Base-by-base conservation (phyloP, 2,113 vertebrate species). In the Dissostichus mawsoni region DNA sequence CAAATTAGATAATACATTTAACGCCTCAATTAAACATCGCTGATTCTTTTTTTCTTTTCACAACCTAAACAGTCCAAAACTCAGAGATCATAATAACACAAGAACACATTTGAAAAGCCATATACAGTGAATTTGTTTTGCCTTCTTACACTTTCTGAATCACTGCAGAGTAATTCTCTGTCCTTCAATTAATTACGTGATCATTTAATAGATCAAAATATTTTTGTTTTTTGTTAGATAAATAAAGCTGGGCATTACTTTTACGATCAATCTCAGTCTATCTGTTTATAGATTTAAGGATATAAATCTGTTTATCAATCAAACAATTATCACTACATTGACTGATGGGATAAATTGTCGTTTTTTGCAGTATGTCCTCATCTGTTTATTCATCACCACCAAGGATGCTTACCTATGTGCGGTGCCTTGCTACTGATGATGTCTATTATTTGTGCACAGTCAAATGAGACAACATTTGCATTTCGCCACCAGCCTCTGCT, bases 391-490 rank as follows among this genome's bases (percentile, higher is more conserved):
- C 57, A 52, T 25, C 11, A 33, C 50, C 56, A 63, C 25, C 4
- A 48, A 67, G 59, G 44, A 67, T 77, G 29, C 55, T 68, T 0
- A 11, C 18, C 29, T 73, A 69, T 64, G 59, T 80, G 55, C 63
- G 59, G 69, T 76, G 74, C 51, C 20, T 48, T 83, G 48, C 25
- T 78, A 63, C 51, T 63, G 8, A 86, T 70, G 61, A 78, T 82
- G 62, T 77, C 75, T 71, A 23, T 62, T 75, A 45, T 81, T 85
- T 91, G 69, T 76, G 72, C 75, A 80, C 50, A 82, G 83, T 74
- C 45, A 66, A 78, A 86, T 72, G 76, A 80, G 66, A 73, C 33
- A 84, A 73, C 33, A 84, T 90, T 90, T 89, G 79, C 79, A 80
- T 88, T 88, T 89, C 65, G 76, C 76, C 67, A 66, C 73, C 48